Base-by-base conservation (phyloP, 2,113 vertebrate genomes). In the Platichthys flesus region DNA sequence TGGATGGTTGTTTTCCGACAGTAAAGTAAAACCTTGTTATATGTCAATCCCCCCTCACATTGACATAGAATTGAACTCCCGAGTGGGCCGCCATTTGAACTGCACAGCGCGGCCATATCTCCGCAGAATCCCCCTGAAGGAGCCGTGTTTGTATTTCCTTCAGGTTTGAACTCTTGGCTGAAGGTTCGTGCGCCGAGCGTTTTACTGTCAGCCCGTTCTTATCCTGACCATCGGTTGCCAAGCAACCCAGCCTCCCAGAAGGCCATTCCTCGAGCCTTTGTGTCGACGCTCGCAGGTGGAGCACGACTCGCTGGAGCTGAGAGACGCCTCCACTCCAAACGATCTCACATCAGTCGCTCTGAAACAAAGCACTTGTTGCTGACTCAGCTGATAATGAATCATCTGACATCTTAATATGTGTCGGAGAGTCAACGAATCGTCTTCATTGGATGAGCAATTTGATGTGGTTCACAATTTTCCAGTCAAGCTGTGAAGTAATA, bases 191-290 rank as follows among this genome's bases (percentile, higher is more conserved):
- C 81, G 55, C 72, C 89, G 88, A 91, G 89, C 87, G 89, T 88
- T 24, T 24, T 85, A 84, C 87, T 89, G 86, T 90, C 78, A 88
- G 82, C 84, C 40, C 57, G 15, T 76, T 82, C 83, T 83, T 86
- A 89, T 90, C 90, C 88, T 69, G 84, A 81, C 88, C 90, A 83
- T 72, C 81, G 83, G 93, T 95, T 94, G 92, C 94, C 83, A 93
- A 76, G 94, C 94, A 95, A 95, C 94, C 71, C 74, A 56, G 79
- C 85, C 80, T 94, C 92, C 92, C 85, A 81, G 74, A 90, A 86
- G 89, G 89, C 87, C 88, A 74, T 90, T 92, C 82, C 85, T 89
- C 74, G 65, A 90, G 88, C 81, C 85, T 89, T 89, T 88, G 80
- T 80, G 78, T 35, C 71, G 70, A 77, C 55, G 66, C 83, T 83